Conservation (phyloP, 2,888 invertebrate species). For the Drosophila suboccidentalis region DNA sequence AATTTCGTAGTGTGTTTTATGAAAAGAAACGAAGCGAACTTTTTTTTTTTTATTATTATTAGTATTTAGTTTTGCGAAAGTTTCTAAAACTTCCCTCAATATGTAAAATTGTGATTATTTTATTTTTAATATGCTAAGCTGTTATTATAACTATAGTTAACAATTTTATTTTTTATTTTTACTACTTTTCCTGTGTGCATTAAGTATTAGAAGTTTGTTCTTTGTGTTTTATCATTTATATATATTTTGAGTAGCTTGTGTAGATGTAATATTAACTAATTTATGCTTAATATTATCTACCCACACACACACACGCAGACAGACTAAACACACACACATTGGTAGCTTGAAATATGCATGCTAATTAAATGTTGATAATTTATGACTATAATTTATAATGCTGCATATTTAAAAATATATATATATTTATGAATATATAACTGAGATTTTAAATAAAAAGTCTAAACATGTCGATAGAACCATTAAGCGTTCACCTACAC, state of each 20-base stretch:
- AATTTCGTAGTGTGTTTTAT: conserved; percentile 32
- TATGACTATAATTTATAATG: conserved; percentile 44
- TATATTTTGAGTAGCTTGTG: background rate
- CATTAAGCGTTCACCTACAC: conserved; percentile 68
- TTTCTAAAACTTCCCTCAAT: conserved; percentile 65
- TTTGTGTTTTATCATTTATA: background rate
- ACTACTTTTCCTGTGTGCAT: conserved; percentile 17
- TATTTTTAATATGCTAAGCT: conserved; percentile 61
- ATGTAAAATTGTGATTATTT: conserved; percentile 74
- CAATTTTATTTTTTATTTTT: conserved; percentile 13
- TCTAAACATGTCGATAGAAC: conserved; percentile 77
- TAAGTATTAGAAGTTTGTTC: conserved; percentile 26
- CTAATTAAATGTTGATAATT: conserved; percentile 29
- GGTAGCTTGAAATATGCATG: conserved; percentile 42
- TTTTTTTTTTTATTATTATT: no score
- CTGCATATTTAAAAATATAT: conserved; percentile 27
- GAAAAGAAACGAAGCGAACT: conserved; percentile 17
- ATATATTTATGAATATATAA: conserved; percentile 30
- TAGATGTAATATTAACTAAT: conserved; percentile 31
- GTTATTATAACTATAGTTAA: conserved; percentile 58
- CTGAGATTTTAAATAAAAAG: conserved; percentile 60
- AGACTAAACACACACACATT: conserved; percentile 4
- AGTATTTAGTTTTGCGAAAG: conserved; percentile 57
- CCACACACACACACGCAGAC: conserved; percentile 8
- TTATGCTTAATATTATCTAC: conserved; percentile 14